Evolutionary conservation across 2,888 invertebrate genomes (phyloP), one percentile per base, ranked within the genome.

Genomic region (Cephus nigrinus): DNA sequence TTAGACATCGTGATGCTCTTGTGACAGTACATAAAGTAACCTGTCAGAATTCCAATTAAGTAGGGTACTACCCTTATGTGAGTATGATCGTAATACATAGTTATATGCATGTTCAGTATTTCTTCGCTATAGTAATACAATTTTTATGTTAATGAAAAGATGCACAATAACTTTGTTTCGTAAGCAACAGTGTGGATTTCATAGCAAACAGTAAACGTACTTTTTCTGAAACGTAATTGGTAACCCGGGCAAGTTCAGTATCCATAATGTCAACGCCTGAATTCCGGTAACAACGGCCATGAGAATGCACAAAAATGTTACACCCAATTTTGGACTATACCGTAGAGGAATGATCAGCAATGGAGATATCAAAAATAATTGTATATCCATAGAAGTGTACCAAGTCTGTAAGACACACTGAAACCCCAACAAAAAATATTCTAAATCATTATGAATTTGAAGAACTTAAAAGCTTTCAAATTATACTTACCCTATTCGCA

Each of bases 341-440:
- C 78, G 76, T 2, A 78, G 40, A 11, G 85, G 80, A 32, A 89
- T 82, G 35, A 91, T 81, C 3, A 95, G 88, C 4, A 94, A 85
- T 1, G 95, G 94, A 12, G 94, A 93, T 4, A 95, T 83, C 69
- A 94, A 90, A n/a, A 94, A 94, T 5, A 95, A 92, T 88, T 95
- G 95, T 92, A 95, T 93, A 87, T 95, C 95, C 81, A 95, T 85
- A 0, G 95, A 95, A 78, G 95, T 88, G 85, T 95, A 95, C 85
- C 95, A 94, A 0, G 95, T 94, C 91, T 95, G 94, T 0, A 95
- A 94, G 40, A 95, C 94, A 86, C 95, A 95, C 95, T 95, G 89
- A n/a, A 91, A 90, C 69, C 1, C 40, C 1, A 82, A 81, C 23
- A 68, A 73, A 31, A 77, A 69, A 69, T 75, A 75, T 79, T 75